Base-by-base conservation (phyloP, 2,797 vertebrate species). In the Sorex maritimensis region DNA sequence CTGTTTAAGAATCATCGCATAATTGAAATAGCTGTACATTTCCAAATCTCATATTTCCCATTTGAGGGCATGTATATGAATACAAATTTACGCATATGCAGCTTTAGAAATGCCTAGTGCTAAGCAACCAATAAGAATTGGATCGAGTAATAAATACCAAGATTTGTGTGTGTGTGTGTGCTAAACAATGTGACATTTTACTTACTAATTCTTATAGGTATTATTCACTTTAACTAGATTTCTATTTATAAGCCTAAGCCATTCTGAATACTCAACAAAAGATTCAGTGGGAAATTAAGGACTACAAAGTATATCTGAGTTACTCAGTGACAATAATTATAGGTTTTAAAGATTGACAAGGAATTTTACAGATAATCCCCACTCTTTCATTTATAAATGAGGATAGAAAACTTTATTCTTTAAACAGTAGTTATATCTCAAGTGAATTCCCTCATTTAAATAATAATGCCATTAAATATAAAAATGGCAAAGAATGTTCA, bases 361-460 rank as follows among this genome's bases (percentile, higher is more conserved):
- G 52, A 10, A 49, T 80, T 93, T 85, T 73, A 67, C 65, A 80
- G 30, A 84, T 61, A 4, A n/a, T 86, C 15, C 5, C 17, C 21
- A 28, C 74, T 55, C 15, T 80, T 58, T 88, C 7, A 49, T 83
- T 71, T 68, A 30, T 15, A 4, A 9, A 26, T 81, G 15, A 75
- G 11, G 72, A 55, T 63, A 7, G 82, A 7, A 26, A n/a, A 38
- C 23, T 61, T 84, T 86, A 44, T 61, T 44, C 28, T 72, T 3
- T 88, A 82, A 91, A 65, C 3, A 85, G 58, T 19, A 79, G 61
- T 82, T 30, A 10, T 65, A 15, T 95, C 92, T 93, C 71, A 81
- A 10, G 72, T 92, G 10, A 0, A 23, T 96, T 96, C 94, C 75
- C 72, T 91, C 55, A 81, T 15, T 89, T 28, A 79, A 46, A 81